Evolutionary conservation across 1,140 invertebrate genomes (phyloP).

Genomic region (Penaeus indicus): DNA sequence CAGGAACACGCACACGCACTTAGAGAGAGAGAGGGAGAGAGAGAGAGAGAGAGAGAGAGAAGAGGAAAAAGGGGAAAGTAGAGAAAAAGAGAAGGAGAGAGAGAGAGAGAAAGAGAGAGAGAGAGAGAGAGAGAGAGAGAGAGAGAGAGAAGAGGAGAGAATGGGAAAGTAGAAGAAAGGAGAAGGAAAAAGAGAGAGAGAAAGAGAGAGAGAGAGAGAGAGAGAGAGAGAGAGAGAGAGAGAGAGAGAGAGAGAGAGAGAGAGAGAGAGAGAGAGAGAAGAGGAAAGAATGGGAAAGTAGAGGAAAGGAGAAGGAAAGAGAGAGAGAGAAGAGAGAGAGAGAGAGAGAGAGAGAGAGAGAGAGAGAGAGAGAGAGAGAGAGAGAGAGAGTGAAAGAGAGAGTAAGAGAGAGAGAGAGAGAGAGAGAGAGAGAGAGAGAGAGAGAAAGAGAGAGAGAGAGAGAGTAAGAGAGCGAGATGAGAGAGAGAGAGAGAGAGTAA

Average conservation of each 20-base stretch:
- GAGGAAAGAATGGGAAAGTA: not conserved
- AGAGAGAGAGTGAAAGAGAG: no score
- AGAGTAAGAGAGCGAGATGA: no score
- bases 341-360: no score
- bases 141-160: not conserved
- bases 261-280: slow-evolving; percentile 21
- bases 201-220: slow-evolving; percentile 36
- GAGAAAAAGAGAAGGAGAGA: not conserved
- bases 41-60: slow-evolving; percentile 5
- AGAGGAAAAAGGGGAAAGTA: no score
- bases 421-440: no score
- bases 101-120: slow-evolving; percentile 18
- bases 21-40: not conserved
- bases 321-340: not conserved
- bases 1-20: no score
- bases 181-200: slow-evolving; percentile 23
- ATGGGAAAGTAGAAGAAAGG: not conserved
- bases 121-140: not conserved
- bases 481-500: no score
- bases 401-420: no score
- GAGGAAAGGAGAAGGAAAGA: not conserved
- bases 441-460: no score
- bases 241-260: slow-evolving; percentile 38
- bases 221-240: slow-evolving; percentile 20
- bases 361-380: no score